phyloP scores from a whole-genome alignment of 1,140 invertebrate species.

The Grapholita molesta region DNA sequence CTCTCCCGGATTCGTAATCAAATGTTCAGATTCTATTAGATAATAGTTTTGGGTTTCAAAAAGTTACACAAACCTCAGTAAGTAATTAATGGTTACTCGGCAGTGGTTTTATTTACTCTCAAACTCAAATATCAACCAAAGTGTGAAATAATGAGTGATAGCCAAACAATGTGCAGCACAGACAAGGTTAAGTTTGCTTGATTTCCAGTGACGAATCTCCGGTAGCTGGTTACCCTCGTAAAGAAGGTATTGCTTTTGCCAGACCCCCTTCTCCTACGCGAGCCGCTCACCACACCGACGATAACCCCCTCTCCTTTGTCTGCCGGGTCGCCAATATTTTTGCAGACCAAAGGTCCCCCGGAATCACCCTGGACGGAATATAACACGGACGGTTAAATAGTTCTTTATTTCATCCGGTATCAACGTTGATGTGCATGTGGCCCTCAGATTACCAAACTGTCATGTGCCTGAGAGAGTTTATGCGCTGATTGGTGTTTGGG shows the following conservation, averaged over 20 bases:
- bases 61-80: too few species aligned
- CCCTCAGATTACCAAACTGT: too few species aligned
- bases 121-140: background rate
- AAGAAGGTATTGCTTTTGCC: constrained; percentile 37
- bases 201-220: background rate
- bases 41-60: too few species aligned
- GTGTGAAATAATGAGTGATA: background rate
- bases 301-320: constrained; percentile 42
- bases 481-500: too few species aligned
- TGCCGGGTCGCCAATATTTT: constrained; percentile 39
- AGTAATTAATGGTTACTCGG: too few species aligned
- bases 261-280: background rate
- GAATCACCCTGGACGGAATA: constrained; percentile 52
- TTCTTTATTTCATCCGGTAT: too few species aligned
- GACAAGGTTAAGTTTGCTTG: background rate
- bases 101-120: background rate
- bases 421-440: too few species aligned
- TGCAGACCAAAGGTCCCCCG: constrained; percentile 55
- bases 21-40: too few species aligned
- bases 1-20: too few species aligned
- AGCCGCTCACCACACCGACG: constrained; percentile 48
- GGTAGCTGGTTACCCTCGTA: constrained; percentile 44
- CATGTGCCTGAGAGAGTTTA: too few species aligned
- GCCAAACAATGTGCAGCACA: background rate
- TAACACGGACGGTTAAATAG: background rate